These are phyloP conservation scores for Protosalanx chinensis DNA, from an alignment of 2,797 vertebrate genomes.

Conservation along the genomic window DNA sequence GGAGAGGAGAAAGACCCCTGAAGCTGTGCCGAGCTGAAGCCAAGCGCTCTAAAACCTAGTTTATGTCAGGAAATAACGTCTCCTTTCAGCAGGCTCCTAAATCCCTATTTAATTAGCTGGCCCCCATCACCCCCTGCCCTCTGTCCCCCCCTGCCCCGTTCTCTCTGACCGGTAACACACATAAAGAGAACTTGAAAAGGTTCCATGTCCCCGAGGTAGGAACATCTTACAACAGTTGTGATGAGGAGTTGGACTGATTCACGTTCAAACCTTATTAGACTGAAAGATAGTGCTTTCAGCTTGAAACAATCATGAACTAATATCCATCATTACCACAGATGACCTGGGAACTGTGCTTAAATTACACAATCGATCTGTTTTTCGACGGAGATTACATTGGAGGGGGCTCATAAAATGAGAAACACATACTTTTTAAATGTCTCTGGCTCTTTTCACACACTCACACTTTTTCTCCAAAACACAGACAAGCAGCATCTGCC, in stretches of 20 bases:
- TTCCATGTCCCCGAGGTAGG: background rate
- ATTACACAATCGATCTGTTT: too few relatives aligned
- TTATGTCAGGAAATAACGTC: background rate
- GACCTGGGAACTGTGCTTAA: background rate
- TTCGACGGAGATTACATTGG: too few relatives aligned
- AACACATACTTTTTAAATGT: too few relatives aligned
- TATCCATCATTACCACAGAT: too few relatives aligned
- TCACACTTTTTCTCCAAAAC: too few relatives aligned
- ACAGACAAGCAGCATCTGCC: too few relatives aligned
- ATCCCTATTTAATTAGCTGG: constrained; percentile 32
- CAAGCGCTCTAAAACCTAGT: background rate
- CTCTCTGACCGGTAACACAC: background rate
- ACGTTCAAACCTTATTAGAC: background rate
- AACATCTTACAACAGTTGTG: background rate
- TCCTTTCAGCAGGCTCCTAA: background rate
- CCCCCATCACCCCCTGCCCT: background rate
- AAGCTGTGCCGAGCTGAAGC: background rate
- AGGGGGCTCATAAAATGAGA: too few relatives aligned
- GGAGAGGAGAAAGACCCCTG: too few relatives aligned
- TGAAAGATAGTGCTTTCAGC: too few relatives aligned
- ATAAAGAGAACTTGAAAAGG: background rate
- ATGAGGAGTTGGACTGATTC: background rate
- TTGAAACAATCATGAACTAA: too few relatives aligned
- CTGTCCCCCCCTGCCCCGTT: background rate
- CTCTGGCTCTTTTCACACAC: too few relatives aligned